A percentile compares a stretch with the other conserved stretches of the same genome.
Evolutionary conservation across 2,888 invertebrate genomes (phyloP).

Genomic region (Zaprionus lineosus): DNA sequence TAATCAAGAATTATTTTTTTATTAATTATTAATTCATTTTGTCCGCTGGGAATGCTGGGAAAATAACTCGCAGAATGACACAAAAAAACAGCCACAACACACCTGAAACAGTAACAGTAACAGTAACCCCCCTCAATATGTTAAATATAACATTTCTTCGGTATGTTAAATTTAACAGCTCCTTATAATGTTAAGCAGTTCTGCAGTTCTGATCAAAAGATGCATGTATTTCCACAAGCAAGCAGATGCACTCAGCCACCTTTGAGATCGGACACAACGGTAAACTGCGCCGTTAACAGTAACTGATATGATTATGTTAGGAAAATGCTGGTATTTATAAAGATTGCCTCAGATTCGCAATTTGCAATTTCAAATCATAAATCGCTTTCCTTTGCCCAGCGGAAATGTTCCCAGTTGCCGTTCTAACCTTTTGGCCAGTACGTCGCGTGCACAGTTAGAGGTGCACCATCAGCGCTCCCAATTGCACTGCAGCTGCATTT

Average conservation of each 20-base stretch:
- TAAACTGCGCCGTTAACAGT: conserved; percentile 42
- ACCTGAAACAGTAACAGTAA: too few relatives aligned
- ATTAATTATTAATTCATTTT: too few relatives aligned
- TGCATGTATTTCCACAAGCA: not conserved
- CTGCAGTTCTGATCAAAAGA: too few relatives aligned
- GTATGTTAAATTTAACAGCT: too few relatives aligned
- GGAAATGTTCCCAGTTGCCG: conserved; percentile 46
- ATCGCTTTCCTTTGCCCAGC: conserved; percentile 42
- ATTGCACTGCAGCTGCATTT: not conserved
- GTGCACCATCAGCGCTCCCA: too few relatives aligned
- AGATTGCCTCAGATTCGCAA: conserved; percentile 47
- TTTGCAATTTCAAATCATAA: conserved; percentile 40
- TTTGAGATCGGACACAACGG: conserved; percentile 32
- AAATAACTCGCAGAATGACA: too few relatives aligned
- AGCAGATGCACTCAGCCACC: not conserved
- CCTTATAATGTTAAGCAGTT: not conserved
- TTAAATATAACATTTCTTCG: too few relatives aligned
- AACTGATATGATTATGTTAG: conserved; percentile 21
- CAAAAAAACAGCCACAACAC: too few relatives aligned
- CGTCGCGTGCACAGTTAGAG: conserved; percentile 16
- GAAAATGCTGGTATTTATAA: conserved; percentile 35
- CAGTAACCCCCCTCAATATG: too few relatives aligned
- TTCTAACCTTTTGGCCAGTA: conserved; percentile 26
- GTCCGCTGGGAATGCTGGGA: too few relatives aligned
- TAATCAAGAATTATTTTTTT: too few relatives aligned